A percentile compares a stretch with the other conserved stretches of the same genome.
phyloP scores from a whole-genome alignment of 2,888 invertebrate species.

The Abscondita cerata region DNA sequence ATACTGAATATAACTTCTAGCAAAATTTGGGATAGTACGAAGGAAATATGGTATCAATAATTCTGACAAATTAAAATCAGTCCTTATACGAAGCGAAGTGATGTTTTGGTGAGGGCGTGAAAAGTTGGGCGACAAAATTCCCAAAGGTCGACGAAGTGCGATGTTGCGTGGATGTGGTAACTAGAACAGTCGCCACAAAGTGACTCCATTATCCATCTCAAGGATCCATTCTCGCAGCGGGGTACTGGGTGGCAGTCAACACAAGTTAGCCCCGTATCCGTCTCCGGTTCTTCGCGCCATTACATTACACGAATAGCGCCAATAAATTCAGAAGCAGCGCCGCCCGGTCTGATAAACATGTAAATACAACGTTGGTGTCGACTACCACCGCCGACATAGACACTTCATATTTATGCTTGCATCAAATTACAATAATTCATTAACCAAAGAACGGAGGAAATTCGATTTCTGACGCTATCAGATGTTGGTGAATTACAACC shows the following conservation, averaged over 20 bases:
- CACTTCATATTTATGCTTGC: constrained; percentile 53
- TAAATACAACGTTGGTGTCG: constrained; percentile 48
- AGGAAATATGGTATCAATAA: constrained; percentile 16
- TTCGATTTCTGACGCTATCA: constrained; percentile 50
- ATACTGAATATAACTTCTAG: too few relatives aligned
- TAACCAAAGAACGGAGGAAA: constrained; percentile 49
- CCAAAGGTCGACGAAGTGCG: constrained; percentile 25
- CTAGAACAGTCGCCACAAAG: constrained; percentile 37
- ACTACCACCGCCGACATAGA: constrained; percentile 44
- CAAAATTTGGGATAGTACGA: too few relatives aligned
- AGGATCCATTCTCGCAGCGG: constrained; percentile 34
- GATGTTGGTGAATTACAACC: constrained; percentile 46
- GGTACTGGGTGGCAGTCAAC: constrained; percentile 43
- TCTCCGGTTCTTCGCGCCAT: constrained; percentile 55
- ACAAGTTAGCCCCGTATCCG: constrained; percentile 52
- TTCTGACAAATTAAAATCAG: too few relatives aligned
- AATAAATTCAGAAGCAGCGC: constrained; percentile 52
- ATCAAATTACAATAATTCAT: constrained; percentile 57
- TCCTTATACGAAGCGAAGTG: too few relatives aligned
- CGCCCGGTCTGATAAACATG: constrained; percentile 55
- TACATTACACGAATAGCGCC: constrained; percentile 52
- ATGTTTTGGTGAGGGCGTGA: constrained; percentile 23
- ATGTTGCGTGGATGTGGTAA: constrained; percentile 35
- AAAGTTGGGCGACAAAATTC: constrained; percentile 28
- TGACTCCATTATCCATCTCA: constrained; percentile 37